These are phyloP conservation scores for Arctocebus calabarensis DNA, from an alignment of 2,797 vertebrate genomes.

Conservation along the genomic window DNA sequence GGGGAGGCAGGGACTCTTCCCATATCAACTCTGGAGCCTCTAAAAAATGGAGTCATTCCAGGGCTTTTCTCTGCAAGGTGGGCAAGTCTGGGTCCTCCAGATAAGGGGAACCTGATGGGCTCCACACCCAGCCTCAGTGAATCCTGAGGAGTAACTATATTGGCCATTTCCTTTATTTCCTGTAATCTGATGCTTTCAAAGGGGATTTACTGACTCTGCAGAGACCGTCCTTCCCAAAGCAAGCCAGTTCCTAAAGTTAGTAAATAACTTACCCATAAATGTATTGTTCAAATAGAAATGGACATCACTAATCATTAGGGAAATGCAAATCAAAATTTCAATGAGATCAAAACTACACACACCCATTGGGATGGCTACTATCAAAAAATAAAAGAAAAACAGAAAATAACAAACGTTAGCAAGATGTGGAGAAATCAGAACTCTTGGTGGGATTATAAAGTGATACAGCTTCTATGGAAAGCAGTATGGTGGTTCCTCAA, in stretches of 20 bases:
- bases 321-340: no score
- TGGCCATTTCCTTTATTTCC: not conserved
- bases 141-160: not conserved
- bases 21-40: not conserved
- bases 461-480: no score
- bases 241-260: not conserved
- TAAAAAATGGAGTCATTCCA: not conserved
- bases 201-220: not conserved
- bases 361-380: no score
- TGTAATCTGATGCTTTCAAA: not conserved
- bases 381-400: no score
- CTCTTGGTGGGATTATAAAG: no score
- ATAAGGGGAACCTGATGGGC: no score
- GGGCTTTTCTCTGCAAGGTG: not conserved
- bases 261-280: not conserved
- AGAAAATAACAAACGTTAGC: no score
- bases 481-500: no score
- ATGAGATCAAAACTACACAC: no score
- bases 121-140: not conserved
- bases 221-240: not conserved
- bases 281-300: not conserved
- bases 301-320: no score
- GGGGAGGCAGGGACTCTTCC: not conserved
- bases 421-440: no score
- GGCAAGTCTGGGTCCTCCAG: not conserved